phyloP scores from a whole-genome alignment of 2,888 invertebrate genomes.

The Clanis bilineata region DNA sequence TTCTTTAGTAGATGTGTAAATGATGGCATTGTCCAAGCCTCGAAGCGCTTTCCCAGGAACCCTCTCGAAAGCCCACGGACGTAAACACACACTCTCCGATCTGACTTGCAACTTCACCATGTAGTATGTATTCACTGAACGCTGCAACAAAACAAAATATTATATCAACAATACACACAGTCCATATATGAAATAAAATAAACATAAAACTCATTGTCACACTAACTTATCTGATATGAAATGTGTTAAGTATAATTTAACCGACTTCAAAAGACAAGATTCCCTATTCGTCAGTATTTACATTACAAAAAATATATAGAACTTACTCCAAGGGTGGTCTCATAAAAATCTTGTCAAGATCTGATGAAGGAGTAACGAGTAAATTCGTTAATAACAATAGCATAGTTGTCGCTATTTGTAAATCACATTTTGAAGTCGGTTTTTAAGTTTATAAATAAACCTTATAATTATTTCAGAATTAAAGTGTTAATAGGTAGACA shows the following conservation, averaged over 20 bases:
- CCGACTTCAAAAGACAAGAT: too few relatives aligned
- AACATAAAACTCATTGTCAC: neutral
- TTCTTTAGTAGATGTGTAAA: constrained; percentile 96
- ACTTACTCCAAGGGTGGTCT: too few relatives aligned
- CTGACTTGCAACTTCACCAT: constrained; percentile 96
- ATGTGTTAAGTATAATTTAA: neutral
- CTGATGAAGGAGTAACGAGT: too few relatives aligned
- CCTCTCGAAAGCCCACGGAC: constrained; percentile 96
- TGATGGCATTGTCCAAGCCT: constrained; percentile 94
- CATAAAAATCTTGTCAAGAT: too few relatives aligned
- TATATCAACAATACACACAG: neutral
- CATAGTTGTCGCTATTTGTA: too few relatives aligned
- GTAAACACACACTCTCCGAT: constrained; percentile 94
- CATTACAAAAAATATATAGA: too few relatives aligned
- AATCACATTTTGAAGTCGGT: too few relatives aligned
- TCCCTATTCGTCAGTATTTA: too few relatives aligned
- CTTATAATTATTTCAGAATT: neutral
- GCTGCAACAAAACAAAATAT: constrained; percentile 29
- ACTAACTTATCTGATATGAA: neutral
- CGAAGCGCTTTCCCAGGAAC: constrained; percentile 96
- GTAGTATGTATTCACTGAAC: constrained; percentile 92
- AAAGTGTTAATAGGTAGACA: neutral
- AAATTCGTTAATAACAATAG: too few relatives aligned
- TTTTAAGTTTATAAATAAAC: too few relatives aligned
- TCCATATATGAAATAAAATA: neutral